A percentile compares a stretch with the other conserved stretches of the same genome.
Evolutionary conservation across 2,888 invertebrate species (phyloP).

Genomic region (Aphrophora alni): DNA sequence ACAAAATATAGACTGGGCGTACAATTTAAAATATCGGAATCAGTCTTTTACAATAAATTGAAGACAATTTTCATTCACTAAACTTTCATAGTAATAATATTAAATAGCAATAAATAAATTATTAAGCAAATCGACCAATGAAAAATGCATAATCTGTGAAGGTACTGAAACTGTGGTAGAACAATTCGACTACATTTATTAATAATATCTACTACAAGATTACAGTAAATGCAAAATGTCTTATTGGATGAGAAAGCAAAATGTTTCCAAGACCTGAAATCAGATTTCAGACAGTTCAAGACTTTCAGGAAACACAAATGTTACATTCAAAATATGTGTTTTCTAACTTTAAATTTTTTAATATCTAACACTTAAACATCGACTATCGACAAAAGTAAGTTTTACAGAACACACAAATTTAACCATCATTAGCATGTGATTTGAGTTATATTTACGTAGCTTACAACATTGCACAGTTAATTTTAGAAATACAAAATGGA

Average conservation of each 20-base stretch:
- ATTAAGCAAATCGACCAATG: not conserved
- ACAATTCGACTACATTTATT: not conserved
- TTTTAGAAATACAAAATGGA: conserved; percentile 3
- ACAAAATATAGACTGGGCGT: no score
- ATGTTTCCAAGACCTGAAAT: no score
- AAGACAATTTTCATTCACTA: not conserved
- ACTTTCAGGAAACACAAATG: not conserved
- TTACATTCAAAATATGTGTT: not conserved
- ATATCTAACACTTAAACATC: conserved; percentile 1
- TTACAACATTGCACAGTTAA: not conserved
- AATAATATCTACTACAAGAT: not conserved
- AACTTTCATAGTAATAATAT: not conserved
- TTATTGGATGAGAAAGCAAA: not conserved
- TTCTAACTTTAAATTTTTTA: not conserved
- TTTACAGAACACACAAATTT: not conserved
- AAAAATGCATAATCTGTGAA: not conserved
- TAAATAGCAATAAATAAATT: conserved; percentile 9
- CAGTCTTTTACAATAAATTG: not conserved
- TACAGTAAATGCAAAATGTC: not conserved
- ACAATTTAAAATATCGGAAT: no score
- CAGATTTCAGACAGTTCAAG: no score
- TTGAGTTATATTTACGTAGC: no score
- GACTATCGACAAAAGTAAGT: not conserved
- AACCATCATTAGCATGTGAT: not conserved
- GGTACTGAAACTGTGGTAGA: not conserved